Base-by-base conservation (phyloP, 1,140 invertebrate species). In the Sycobia sp. region DNA sequence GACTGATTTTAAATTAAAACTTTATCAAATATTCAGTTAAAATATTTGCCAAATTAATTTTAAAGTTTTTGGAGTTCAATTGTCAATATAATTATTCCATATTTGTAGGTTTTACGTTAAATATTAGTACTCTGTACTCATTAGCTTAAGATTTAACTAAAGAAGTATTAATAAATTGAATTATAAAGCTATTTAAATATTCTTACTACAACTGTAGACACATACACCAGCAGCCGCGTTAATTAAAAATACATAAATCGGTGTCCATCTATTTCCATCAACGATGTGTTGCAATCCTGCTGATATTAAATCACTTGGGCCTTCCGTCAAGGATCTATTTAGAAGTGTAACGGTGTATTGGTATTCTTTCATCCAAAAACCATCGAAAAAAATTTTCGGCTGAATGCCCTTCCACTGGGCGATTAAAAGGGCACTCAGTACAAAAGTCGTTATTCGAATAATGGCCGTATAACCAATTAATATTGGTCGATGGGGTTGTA, bases 391-490 rank as follows among this genome's bases (percentile, higher is more conserved):
- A 56, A 83, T 79, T 1, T 69, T 47, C 18, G 87, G 73, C 34
- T 80, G 75, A 36, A 86, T 81, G 13, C 84, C 85, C 32, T 81
- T 82, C 10, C 84, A 76, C 58, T 77, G 79, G 56, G 87, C 81
- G 38, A 86, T 84, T 1, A 84, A 66, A 18, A 90, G 68, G 67
- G 86, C 86, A 47, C 80, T 77, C 1, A 79, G 68, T 29, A 88
- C 84, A 74, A 91, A 91, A 4, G 85, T 72, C 0, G 84, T 9
- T 49, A 89, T 85, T 76, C 91, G 91, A 73, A 88, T 85, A 5
- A 89, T 66, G 0, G 90, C 87, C 13, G 90, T 78, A 67, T 90
- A 88, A 13, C 87, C 79, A 71, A 91, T 91, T 2, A 86, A 84
- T 66, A 88, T 86, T 68, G 91, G 89, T n/a, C 89, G 83, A 8